A percentile compares a stretch with the other conserved stretches of the same genome.
phyloP scores from a whole-genome alignment of 2,113 vertebrate species.

The Nothobranchius furzeri region DNA sequence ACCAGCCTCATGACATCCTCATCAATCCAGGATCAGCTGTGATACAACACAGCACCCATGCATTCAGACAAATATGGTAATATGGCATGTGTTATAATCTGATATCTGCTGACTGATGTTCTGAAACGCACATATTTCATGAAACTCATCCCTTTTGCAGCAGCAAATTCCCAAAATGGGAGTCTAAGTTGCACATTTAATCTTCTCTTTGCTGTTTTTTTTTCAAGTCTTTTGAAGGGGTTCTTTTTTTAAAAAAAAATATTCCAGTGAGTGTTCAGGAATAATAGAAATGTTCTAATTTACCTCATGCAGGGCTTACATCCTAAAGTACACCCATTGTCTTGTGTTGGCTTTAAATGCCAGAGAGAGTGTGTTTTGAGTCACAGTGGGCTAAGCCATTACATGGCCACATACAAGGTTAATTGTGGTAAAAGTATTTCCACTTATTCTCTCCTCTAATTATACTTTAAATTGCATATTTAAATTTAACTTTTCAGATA shows the following conservation, averaged over 20 bases:
- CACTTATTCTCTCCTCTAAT: constrained; percentile 75
- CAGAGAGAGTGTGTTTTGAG: constrained; percentile 79
- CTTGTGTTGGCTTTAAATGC: constrained; percentile 79
- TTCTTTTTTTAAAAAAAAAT: constrained; percentile 66
- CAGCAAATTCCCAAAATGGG: constrained; percentile 38
- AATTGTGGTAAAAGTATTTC: constrained; percentile 80
- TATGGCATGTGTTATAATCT: constrained; percentile 61
- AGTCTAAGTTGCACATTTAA: constrained; percentile 59
- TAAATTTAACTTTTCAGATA: constrained; percentile 74
- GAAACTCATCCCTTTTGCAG: constrained; percentile 54
- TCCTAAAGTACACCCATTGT: constrained; percentile 74
- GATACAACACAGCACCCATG: constrained; percentile 34
- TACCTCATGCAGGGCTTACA: constrained; percentile 75
- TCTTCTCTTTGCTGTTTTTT: constrained; percentile 46
- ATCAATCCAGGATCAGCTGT: constrained; percentile 50
- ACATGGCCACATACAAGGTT: constrained; percentile 83
- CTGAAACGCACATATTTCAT: constrained; percentile 51
- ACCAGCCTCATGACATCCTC: constrained; percentile 34
- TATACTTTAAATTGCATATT: constrained; percentile 75
- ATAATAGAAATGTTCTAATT: constrained; percentile 80
- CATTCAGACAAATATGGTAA: constrained; percentile 61
- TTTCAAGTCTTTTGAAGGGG: constrained; percentile 63
- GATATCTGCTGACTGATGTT: constrained; percentile 65
- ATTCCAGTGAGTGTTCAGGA: constrained; percentile 67
- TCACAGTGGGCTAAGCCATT: constrained; percentile 82